These are phyloP conservation scores for Octodonta nipae DNA, from an alignment of 2,888 invertebrate genomes.

Conservation along the genomic window DNA sequence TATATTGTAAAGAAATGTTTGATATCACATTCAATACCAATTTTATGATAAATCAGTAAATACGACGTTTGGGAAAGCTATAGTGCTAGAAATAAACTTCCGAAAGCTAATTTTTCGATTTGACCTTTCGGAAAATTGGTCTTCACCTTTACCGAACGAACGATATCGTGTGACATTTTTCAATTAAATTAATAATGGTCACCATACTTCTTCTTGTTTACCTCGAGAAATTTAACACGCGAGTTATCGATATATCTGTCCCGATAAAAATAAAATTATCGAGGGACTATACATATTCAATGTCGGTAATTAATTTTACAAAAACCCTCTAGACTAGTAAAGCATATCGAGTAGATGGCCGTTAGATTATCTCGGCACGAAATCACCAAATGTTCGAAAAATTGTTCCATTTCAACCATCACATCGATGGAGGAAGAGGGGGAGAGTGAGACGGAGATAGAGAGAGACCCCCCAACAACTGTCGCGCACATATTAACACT, in stretches of 20 bases:
- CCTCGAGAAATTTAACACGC: conserved; percentile 1
- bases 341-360: conserved; percentile 17
- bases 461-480: conserved; percentile 20
- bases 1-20: too few species aligned
- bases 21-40: too few species aligned
- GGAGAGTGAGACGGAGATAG: too few species aligned
- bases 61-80: too few species aligned
- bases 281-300: conserved; percentile 17
- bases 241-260: conserved; percentile 11
- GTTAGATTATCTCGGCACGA: conserved; percentile 28
- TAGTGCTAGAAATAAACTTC: too few species aligned
- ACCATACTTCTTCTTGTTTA: not conserved
- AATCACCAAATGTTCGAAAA: conserved; percentile 29
- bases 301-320: conserved; percentile 22
- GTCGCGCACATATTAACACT: conserved; percentile 26
- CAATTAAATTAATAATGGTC: not conserved
- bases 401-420: too few species aligned
- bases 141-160: not conserved
- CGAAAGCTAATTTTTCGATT: too few species aligned
- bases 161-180: not conserved
- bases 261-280: conserved; percentile 15
- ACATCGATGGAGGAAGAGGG: too few species aligned
- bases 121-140: too few species aligned
- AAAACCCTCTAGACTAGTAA: conserved; percentile 16
- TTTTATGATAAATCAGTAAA: too few species aligned